Conservation (phyloP, 2,888 invertebrate genomes). For the Dolichopus griseipennis region DNA sequence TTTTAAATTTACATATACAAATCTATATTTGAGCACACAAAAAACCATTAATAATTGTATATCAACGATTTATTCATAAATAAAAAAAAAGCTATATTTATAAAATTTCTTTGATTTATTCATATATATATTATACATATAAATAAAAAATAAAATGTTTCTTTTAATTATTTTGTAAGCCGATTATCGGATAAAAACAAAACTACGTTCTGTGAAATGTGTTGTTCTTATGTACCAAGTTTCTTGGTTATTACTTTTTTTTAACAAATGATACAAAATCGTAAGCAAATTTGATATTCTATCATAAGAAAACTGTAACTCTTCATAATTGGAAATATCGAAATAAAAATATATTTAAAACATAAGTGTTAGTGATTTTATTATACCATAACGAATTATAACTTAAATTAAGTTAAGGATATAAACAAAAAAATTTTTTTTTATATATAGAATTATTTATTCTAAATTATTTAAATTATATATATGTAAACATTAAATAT, state of each 20-base stretch:
- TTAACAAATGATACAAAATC: too few species aligned
- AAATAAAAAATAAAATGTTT: not conserved
- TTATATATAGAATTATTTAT: too few species aligned
- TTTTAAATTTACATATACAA: not conserved
- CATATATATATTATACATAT: not conserved
- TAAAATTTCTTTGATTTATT: not conserved
- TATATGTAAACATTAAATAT: not conserved
- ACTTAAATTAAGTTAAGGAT: too few species aligned
- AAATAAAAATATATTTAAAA: not conserved
- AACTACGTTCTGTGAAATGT: not conserved
- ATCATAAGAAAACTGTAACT: not conserved
- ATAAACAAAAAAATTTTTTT: too few species aligned
- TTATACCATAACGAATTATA: too few species aligned
- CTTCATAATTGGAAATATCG: not conserved
- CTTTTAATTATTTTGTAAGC: not conserved
- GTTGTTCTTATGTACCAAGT: slow-evolving; percentile 3
- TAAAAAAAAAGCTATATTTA: not conserved
- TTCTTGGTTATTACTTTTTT: not conserved
- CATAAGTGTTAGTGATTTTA: not conserved
- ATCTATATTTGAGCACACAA: slow-evolving; percentile 1
- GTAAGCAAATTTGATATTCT: slow-evolving; percentile 1
- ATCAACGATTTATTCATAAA: slow-evolving; percentile 1
- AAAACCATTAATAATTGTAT: not conserved
- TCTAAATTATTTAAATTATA: not conserved
- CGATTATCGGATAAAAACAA: not conserved